Evolutionary conservation across 2,113 vertebrate species (phyloP).

Genomic region (Grus americana): DNA sequence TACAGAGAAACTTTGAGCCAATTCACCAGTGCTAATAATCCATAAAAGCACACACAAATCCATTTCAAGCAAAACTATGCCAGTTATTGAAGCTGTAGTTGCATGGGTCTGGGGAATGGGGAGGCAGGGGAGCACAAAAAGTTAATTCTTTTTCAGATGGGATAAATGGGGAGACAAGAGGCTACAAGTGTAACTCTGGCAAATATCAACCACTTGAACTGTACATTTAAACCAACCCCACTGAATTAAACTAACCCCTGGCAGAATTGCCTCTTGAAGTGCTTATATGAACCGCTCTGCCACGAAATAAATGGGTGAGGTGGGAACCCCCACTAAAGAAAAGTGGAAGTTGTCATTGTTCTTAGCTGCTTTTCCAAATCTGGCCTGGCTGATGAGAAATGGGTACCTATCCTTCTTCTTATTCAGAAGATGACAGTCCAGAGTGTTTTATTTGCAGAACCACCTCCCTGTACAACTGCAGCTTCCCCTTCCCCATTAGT

Average conservation of each 20-base stretch:
- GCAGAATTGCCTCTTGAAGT: neutral
- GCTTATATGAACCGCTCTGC: neutral
- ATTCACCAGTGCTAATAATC: neutral
- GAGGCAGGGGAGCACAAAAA: neutral
- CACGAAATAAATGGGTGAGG: neutral
- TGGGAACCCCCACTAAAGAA: neutral
- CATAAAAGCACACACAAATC: neutral
- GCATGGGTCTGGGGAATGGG: neutral
- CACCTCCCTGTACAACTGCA: neutral
- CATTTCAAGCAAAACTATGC: neutral
- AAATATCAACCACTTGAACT: neutral
- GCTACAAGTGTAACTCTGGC: neutral
- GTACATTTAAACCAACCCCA: neutral
- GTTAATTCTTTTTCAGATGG: neutral
- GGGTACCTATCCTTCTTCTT: neutral
- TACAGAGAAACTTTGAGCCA: neutral
- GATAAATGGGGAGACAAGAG: neutral
- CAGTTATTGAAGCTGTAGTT: neutral
- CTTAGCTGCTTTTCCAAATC: neutral
- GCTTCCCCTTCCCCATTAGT: neutral
- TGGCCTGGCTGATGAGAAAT: neutral
- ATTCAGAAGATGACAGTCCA: neutral
- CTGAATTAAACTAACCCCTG: neutral
- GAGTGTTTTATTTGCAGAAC: neutral
- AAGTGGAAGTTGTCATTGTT: neutral